Evolutionary conservation across 2,888 invertebrate species (phyloP).

Genomic region (Clitarchus hookeri): DNA sequence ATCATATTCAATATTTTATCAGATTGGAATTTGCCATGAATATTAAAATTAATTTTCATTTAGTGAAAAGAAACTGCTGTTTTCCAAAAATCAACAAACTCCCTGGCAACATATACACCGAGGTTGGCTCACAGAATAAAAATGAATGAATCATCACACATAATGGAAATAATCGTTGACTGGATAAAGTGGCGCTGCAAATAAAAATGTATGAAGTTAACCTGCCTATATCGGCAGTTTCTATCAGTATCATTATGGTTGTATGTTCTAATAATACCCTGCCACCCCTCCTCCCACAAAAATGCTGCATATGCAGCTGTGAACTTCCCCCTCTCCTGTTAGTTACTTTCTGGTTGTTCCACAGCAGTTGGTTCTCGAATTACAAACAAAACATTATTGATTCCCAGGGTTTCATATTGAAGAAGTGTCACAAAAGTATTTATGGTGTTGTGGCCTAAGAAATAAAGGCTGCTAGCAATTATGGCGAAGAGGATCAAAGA

Average conservation of each 20-base stretch:
- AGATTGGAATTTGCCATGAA: no score
- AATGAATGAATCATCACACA: no score
- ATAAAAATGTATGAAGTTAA: no score
- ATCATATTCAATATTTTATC: no score
- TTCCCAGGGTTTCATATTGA: background rate
- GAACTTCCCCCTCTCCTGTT: background rate
- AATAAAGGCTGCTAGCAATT: constrained; percentile 1
- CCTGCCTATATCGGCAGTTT: no score
- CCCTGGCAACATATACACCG: no score
- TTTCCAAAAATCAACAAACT: no score
- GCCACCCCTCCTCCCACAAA: background rate
- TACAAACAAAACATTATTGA: background rate
- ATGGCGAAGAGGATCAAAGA: constrained; percentile 3
- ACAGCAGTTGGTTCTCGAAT: background rate
- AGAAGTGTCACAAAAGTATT: constrained; percentile 15
- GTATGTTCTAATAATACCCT: background rate
- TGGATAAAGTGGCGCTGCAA: no score
- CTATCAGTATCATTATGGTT: background rate
- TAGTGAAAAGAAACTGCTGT: no score
- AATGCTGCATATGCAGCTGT: background rate
- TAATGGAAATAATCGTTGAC: no score
- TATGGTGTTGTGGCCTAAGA: background rate
- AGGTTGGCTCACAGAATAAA: no score
- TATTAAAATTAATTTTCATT: no score
- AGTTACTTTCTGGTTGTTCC: background rate